Evolutionary conservation across 2,888 invertebrate species (phyloP).

Genomic region (Platerodrilus igneus): DNA sequence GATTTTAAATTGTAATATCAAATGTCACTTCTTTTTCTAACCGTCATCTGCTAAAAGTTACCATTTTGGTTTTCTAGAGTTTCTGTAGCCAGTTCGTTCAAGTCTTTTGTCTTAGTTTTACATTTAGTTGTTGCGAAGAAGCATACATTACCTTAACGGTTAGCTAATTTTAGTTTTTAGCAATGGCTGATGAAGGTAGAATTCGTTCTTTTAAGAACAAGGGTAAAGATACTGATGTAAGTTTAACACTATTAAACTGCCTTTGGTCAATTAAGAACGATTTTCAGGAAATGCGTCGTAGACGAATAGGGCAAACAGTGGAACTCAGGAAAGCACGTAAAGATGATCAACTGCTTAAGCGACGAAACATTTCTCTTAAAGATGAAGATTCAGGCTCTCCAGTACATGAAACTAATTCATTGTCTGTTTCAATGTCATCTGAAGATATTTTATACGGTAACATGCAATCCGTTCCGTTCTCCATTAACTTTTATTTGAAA

Average conservation of each 20-base stretch:
- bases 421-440: conserved; percentile 53
- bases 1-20: no score
- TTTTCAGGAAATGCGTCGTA: conserved; percentile 76
- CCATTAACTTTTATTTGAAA: conserved; percentile 33
- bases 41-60: no score
- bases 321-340: conserved; percentile 90
- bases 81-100: no score
- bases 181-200: conserved; percentile 64
- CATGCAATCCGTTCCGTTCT: no score
- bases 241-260: conserved; percentile 35
- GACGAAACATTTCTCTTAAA: conserved; percentile 73
- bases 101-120: no score
- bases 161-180: no score
- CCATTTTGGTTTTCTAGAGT: no score
- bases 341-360: conserved; percentile 89
- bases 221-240: conserved; percentile 70
- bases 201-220: conserved; percentile 74
- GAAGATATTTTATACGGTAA: conserved; percentile 67
- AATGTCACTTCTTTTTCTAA: no score
- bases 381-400: conserved; percentile 54
- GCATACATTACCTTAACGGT: no score
- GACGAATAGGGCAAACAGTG: conserved; percentile 83
- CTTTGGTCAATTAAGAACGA: conserved; percentile 1
- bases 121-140: no score
- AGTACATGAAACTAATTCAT: conserved; percentile 49